Evolutionary conservation across 2,797 vertebrate genomes (phyloP).

Genomic region (Hoplostethus atlanticus): DNA sequence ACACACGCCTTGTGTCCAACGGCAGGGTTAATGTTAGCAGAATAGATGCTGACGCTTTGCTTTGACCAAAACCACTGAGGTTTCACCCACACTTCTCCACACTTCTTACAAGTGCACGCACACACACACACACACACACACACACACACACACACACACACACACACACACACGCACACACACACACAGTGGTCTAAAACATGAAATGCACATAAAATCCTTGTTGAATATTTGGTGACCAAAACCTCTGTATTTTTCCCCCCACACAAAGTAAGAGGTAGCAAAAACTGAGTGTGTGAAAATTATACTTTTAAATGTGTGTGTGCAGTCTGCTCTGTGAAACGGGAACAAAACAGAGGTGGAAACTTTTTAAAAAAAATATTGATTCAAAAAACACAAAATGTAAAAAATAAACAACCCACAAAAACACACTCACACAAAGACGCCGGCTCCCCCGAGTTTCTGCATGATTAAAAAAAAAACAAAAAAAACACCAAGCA

Average conservation of each 20-base stretch:
- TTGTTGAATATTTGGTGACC: background rate
- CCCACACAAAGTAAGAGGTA: slow-evolving; percentile 10
- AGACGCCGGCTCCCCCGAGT: background rate
- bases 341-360: background rate
- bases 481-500: slow-evolving; percentile 21
- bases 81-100: background rate
- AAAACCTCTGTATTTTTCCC: slow-evolving; percentile 7
- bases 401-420: background rate
- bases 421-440: slow-evolving; percentile 5
- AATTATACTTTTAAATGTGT: slow-evolving; percentile 20
- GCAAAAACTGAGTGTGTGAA: slow-evolving; percentile 2
- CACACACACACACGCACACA: too few species aligned
- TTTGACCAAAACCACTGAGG: slow-evolving; percentile 47
- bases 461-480: slow-evolving; percentile 26
- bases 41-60: slow-evolving; percentile 44
- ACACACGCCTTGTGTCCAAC: slow-evolving; percentile 44
- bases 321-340: background rate
- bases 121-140: slow-evolving; percentile 3
- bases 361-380: background rate
- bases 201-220: slow-evolving; percentile 11
- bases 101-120: background rate
- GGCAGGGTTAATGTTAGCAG: slow-evolving; percentile 58
- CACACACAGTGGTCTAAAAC: background rate
- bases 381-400: slow-evolving; percentile 21
- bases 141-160: background rate